Evolutionary conservation across 2,888 invertebrate species (phyloP), one percentile per base, ranked within the genome.

Genomic region (Yponomeuta cagnagella): DNA sequence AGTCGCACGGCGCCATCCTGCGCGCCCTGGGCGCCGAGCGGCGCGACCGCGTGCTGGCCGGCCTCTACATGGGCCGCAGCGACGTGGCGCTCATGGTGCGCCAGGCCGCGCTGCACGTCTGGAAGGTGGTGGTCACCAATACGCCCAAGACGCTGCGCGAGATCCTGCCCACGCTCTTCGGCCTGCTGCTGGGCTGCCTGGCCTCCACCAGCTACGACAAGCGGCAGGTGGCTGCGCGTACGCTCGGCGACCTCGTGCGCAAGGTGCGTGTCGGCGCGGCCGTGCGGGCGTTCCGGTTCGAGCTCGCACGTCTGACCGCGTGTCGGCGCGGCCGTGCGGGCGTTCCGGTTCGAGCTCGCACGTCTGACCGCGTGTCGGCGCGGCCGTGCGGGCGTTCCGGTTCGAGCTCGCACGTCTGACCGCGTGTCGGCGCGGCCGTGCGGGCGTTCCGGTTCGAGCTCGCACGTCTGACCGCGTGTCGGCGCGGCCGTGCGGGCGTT

Each of bases 51-150:
- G 99, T 99, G 63, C 87, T 98, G 70, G 97, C 98, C 37, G 98
- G 98, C 0, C 90, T 99, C 65, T 99, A 99, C 84, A 98, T 99
- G 97, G 98, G 98, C 3, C 93, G 99, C 71, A 98, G 98, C 70
- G 99, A 99, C 82, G 98, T 98, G 0, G 98, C 99, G 2, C 92
- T 99, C 70, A 97, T 98, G 96, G 99, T 99, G 37, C 94, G 99
- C 0, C 99, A 99, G 92, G 97, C 99, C 0, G 98, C 99, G 10
- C 94, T 99, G 72, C 99, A 99, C 86, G 99, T 99, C 0, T 99
- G 99, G 99, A 99, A 99, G 93, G 97, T 99, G 76, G 98, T 99
- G 1, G 99, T 99, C 1, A 97, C 98, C 1, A 99, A 99, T 85
- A 99, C 99, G 0, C 99, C 99, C 0, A 95, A 98, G 83, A 99